Evolutionary conservation across 2,113 vertebrate species (phyloP), one percentile per base, ranked within the genome.

Genomic region (Cololabis saira): DNA sequence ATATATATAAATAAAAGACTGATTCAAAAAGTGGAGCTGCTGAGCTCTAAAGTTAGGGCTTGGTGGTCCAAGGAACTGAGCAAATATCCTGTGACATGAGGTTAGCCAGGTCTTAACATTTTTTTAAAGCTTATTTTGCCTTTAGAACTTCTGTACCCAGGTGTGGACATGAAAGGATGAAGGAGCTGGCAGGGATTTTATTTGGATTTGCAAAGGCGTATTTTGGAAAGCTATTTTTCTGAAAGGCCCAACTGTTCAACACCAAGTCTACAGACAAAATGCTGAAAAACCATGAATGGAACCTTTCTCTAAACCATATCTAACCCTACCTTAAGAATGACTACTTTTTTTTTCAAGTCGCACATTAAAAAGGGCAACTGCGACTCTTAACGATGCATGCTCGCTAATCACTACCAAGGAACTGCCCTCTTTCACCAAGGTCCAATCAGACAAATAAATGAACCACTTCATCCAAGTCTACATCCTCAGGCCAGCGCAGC

Each of bases 141-240:
- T 60, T 89, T 11, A 91, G 86, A 90, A 89, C 80, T 84, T 27
- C 60, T 73, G 80, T 42, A 67, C 69, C 82, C 92, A 93, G 92
- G 92, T 93, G 92, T 74, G 83, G 78, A 91, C 90, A 91, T 93
- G 88, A 93, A 93, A 93, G 89, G 70, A 63, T 13, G 57, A 51
- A 63, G 85, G 74, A 75, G 9, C 66, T 79, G 76, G 88, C 81
- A 30, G 3, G 24, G 75, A 65, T 84, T 88, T 89, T 92, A 89
- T 92, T 93, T 93, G 87, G 85, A 86, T 89, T 89, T 78, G 71
- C 69, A 73, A 71, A 88, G 59, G 82, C 33, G 45, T 81, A 88
- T 85, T 91, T 91, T 82, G 70, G 87, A 90, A 87, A 51, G 64
- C 16, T 24, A 17, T 56, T 69, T 87, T 81, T 63, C 85, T 93